Base-by-base conservation (phyloP, 2,797 vertebrate species). In the Typhlichthys eigenmanni region DNA sequence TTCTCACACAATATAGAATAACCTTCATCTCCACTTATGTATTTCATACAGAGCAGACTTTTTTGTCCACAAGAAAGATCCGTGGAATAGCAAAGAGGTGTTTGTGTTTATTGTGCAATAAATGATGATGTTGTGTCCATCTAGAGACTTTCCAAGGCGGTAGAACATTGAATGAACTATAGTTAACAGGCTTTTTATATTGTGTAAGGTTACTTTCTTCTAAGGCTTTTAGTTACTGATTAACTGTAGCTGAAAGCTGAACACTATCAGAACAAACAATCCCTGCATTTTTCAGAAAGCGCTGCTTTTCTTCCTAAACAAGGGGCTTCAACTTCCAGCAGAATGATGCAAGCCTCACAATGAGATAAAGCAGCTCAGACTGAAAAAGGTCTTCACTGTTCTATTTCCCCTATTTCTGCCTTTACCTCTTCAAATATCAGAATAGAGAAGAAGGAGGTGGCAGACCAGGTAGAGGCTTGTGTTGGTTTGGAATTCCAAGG, bases 381-480 rank as follows among this genome's bases (percentile, higher is more conserved):
- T 49, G 47, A 34, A 79, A 67, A 3, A 24, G 11, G 57, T 19
- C 12, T 71, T 76, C 75, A 43, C 17, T 62, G 58, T 62, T 13
- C 32, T 55, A 72, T 74, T 81, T 59, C 63, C 47, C 75, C 74
- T 56, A 66, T 50, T 83, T 84, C 76, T 68, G 59, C 79, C 76
- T 85, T 86, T 87, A 85, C 87, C 85, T 87, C 58, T 73, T 80
- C 68, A 51, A 70, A 75, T 77, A 75, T 78, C 65, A 59, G 50
- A 38, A 68, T 69, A 69, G 69, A 59, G 67, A 57, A 55, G 51
- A 68, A 62, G 68, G 64, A 53, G 76, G 71, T 59, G 59, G 53
- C 70, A 62, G n/a, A 72, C 67, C 78, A 77, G 81, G 76, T 80
- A 83, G 70, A 78, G 75, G 74, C 72, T 75, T 61, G 75, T 64